Conservation (phyloP, 2,888 invertebrate genomes). For the Sesia apiformis region DNA sequence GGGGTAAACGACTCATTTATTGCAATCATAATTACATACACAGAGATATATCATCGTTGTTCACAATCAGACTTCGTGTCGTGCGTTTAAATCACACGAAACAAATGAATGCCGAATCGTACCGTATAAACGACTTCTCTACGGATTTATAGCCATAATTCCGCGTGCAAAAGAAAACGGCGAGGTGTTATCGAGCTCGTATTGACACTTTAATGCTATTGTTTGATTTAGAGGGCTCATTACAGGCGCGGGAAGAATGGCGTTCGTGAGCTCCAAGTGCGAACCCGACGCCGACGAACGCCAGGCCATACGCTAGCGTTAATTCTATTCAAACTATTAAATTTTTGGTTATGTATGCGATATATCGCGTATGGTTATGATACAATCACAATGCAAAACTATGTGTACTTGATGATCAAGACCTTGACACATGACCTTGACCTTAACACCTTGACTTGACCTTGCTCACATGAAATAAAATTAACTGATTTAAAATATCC, state of each 20-base stretch:
- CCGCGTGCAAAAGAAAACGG: conserved; percentile 65
- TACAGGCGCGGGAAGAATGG: conserved; percentile 57
- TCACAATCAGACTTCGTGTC: background rate
- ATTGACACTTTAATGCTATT: conserved; percentile 75
- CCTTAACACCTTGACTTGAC: too few relatives aligned
- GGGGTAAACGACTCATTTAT: too few relatives aligned
- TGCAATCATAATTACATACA: too few relatives aligned
- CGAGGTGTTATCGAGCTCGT: conserved; percentile 65
- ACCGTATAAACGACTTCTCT: conserved; percentile 37
- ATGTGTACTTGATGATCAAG: too few relatives aligned
- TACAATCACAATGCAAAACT: too few relatives aligned
- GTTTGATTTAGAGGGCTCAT: conserved; percentile 73
- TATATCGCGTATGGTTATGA: too few relatives aligned
- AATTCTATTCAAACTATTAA: background rate
- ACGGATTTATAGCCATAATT: conserved; percentile 67
- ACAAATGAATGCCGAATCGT: conserved; percentile 18
- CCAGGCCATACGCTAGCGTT: background rate
- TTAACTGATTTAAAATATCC: too few relatives aligned
- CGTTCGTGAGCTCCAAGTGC: conserved; percentile 48
- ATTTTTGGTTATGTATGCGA: background rate
- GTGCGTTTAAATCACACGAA: background rate
- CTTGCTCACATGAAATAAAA: too few relatives aligned
- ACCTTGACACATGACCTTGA: too few relatives aligned
- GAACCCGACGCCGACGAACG: conserved; percentile 25
- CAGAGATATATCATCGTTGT: background rate